Percentiles rank a stretch among this genome's conserved stretches.
Evolutionary conservation across 1,140 invertebrate species (phyloP).

Genomic region (Magallana angulata): DNA sequence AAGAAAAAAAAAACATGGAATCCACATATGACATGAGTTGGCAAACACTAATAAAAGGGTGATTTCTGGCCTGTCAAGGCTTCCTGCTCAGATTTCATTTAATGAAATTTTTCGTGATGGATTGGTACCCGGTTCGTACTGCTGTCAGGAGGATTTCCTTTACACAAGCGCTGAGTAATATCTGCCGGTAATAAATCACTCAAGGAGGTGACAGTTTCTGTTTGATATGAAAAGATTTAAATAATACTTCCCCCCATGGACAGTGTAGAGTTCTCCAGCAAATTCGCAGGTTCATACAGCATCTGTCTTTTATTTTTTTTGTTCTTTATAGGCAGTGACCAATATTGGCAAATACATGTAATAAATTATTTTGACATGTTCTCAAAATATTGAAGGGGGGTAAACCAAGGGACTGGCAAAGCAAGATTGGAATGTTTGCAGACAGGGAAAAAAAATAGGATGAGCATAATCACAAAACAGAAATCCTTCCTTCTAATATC

Average conservation of each 20-base stretch:
- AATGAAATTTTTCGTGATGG: slow-evolving; percentile 52
- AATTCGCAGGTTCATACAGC: slow-evolving; percentile 52
- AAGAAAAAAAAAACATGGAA: neutral
- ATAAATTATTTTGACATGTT: slow-evolving; percentile 55
- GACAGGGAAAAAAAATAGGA: neutral
- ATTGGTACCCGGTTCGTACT: slow-evolving; percentile 57
- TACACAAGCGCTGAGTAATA: slow-evolving; percentile 52
- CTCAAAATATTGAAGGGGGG: slow-evolving; percentile 19
- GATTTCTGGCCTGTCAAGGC: slow-evolving; percentile 7
- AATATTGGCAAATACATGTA: slow-evolving; percentile 44
- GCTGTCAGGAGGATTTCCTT: slow-evolving; percentile 50
- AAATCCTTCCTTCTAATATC: neutral
- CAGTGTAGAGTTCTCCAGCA: slow-evolving; percentile 48
- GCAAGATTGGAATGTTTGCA: neutral
- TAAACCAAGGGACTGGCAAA: neutral
- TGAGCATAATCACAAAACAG: neutral
- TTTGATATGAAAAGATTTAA: slow-evolving; percentile 51
- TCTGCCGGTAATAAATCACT: slow-evolving; percentile 56
- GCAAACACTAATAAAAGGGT: slow-evolving; percentile 32
- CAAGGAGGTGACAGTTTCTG: slow-evolving; percentile 55
- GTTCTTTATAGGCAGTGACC: neutral
- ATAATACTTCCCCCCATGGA: slow-evolving; percentile 46
- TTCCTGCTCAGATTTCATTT: slow-evolving; percentile 57
- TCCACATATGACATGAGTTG: slow-evolving; percentile 26
- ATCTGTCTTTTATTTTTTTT: slow-evolving; percentile 47